Evolutionary conservation across 2,113 vertebrate species (phyloP).

Genomic region (Sturnira hondurensis): DNA sequence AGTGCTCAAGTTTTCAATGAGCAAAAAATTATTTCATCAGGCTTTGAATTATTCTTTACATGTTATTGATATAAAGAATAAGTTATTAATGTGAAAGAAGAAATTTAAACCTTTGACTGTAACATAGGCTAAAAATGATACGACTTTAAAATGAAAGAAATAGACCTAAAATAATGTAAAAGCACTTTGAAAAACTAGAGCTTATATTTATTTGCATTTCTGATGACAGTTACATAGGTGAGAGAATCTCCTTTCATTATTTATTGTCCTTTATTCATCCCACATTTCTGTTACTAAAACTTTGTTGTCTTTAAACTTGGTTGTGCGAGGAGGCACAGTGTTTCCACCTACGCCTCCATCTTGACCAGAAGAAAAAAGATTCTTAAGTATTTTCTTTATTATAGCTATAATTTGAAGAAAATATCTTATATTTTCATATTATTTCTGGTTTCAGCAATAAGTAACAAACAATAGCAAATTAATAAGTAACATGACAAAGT

Average conservation of each 20-base stretch:
- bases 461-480: neutral
- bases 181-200: neutral
- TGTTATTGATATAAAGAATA: neutral
- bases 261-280: neutral
- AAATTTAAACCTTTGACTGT: neutral
- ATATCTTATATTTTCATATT: neutral
- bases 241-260: neutral
- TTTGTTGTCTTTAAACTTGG: too few species aligned
- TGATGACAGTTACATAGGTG: neutral
- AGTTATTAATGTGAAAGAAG: neutral
- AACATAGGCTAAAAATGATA: neutral
- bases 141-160: neutral
- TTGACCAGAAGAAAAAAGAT: too few species aligned
- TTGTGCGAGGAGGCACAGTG: too few species aligned
- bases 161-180: neutral
- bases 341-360: too few species aligned
- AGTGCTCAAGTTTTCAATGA: neutral
- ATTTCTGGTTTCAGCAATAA: slow-evolving; percentile 14
- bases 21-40: neutral
- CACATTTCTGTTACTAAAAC: too few species aligned
- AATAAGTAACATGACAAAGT: slow-evolving; percentile 17
- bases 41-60: neutral
- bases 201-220: neutral
- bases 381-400: slow-evolving; percentile 17
- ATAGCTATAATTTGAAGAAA: neutral